Percentiles rank a stretch among this genome's conserved stretches.
Conservation (phyloP, 2,797 vertebrate genomes). For the Melanotaenia nigrans region DNA sequence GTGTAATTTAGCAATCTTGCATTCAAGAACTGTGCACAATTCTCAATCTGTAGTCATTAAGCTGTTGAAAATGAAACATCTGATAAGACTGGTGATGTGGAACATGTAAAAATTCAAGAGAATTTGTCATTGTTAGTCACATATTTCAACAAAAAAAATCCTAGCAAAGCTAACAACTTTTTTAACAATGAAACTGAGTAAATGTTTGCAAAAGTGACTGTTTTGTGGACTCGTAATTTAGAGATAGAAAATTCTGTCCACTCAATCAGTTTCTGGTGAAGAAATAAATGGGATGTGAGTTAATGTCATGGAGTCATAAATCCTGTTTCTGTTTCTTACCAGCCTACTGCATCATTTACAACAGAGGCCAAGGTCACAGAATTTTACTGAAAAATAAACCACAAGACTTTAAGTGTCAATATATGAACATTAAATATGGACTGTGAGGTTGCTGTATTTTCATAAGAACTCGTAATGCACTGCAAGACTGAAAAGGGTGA, state of each 20-base stretch:
- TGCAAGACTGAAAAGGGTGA: neutral
- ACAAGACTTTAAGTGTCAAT: neutral
- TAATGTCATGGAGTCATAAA: neutral
- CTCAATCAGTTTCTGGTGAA: neutral
- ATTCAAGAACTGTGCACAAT: conserved; percentile 20
- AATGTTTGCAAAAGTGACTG: neutral
- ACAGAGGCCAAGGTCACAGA: conserved; percentile 18
- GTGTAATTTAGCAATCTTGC: conserved; percentile 1
- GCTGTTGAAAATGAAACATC: neutral
- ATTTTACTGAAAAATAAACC: conserved; percentile 4
- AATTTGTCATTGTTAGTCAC: neutral
- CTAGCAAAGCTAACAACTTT: neutral
- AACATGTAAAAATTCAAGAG: neutral
- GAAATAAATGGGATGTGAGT: neutral
- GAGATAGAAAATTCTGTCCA: neutral
- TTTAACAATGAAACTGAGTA: neutral
- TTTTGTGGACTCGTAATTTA: neutral
- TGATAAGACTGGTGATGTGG: neutral
- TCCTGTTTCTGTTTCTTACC: conserved; percentile 3
- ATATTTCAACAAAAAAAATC: neutral
- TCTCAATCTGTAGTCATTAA: conserved; percentile 11
- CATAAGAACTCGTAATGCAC: neutral
- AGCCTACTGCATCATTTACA: conserved; percentile 3
- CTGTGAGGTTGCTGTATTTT: neutral
- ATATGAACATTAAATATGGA: neutral